phyloP scores from a whole-genome alignment of 1,140 invertebrate species.

The Drosophila seguyi region DNA sequence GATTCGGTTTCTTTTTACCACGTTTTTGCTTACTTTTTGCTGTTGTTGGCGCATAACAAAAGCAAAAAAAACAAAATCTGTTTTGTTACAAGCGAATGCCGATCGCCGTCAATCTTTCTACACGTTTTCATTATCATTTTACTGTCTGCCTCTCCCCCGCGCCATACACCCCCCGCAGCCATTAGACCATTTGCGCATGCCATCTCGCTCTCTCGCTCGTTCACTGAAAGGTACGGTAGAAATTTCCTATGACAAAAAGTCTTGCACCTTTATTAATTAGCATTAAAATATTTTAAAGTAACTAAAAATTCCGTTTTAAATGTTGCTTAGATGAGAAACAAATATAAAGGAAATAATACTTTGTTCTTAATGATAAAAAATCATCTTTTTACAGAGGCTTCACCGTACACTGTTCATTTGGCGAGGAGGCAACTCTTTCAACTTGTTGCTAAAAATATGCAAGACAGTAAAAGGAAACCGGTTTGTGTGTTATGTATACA shows the following conservation, averaged over 20 bases:
- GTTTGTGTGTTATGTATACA: constrained; percentile 18
- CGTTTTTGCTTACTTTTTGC: constrained; percentile 6
- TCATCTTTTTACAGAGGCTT: not conserved
- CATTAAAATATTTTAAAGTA: too few species aligned
- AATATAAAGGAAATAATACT: not conserved
- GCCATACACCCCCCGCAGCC: constrained; percentile 4
- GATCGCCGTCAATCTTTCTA: constrained; percentile 60
- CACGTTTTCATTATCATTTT: constrained; percentile 71
- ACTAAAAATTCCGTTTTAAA: not conserved
- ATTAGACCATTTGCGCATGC: constrained; percentile 1
- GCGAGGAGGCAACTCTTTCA: constrained; percentile 58
- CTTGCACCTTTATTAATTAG: too few species aligned
- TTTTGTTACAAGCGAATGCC: constrained; percentile 76
- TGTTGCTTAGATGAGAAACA: not conserved
- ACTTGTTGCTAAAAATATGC: constrained; percentile 66
- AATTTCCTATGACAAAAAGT: not conserved
- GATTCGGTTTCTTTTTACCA: constrained; percentile 30
- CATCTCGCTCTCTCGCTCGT: not conserved
- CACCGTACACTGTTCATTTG: constrained; percentile 19
- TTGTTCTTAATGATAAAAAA: not conserved
- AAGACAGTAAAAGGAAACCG: constrained; percentile 63
- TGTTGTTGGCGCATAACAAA: constrained; percentile 53
- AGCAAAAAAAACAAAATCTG: constrained; percentile 14
- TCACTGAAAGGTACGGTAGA: not conserved
- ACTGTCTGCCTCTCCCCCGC: constrained; percentile 31